These are phyloP conservation scores for Nothoprocta perdicaria DNA, from an alignment of 2,113 vertebrate species.

Conservation along the genomic window DNA sequence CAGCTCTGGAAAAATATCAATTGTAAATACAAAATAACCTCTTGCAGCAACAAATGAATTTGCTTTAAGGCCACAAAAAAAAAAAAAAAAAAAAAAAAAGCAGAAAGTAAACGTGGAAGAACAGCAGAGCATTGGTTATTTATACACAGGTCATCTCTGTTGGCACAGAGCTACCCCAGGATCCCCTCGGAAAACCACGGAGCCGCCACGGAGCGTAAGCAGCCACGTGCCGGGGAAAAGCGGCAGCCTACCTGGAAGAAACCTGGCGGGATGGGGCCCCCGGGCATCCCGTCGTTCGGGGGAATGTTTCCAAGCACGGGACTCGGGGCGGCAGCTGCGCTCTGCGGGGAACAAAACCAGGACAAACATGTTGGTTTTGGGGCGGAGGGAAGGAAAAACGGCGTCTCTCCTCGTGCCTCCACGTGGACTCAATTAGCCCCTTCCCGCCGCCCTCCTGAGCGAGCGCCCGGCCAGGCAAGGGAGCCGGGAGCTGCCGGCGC, in stretches of 20 bases:
- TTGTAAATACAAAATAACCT: constrained; percentile 60
- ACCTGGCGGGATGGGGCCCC: constrained; percentile 87
- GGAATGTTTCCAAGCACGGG: constrained; percentile 93
- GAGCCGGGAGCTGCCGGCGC: rapidly evolving
- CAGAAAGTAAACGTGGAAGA: constrained; percentile 28
- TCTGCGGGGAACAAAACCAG: constrained; percentile 78
- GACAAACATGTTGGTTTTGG: neutral
- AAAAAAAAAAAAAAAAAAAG: constrained; percentile 19
- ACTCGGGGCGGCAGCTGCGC: constrained; percentile 89
- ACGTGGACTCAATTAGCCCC: neutral
- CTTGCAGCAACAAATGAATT: constrained; percentile 14
- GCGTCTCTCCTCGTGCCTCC: neutral
- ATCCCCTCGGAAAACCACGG: neutral
- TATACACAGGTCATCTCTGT: constrained; percentile 37
- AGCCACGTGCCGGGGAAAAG: neutral
- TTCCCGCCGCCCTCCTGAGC: neutral
- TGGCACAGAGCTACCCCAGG: constrained; percentile 39
- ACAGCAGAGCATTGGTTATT: constrained; percentile 16
- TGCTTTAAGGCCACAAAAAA: constrained; percentile 37
- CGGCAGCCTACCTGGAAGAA: constrained; percentile 87
- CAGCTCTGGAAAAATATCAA: constrained; percentile 30
- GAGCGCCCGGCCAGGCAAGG: rapidly evolving
- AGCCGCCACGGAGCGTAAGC: constrained; percentile 39
- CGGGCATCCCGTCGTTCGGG: constrained; percentile 87
- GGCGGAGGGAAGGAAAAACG: neutral